phyloP scores from a whole-genome alignment of 1,140 invertebrate genomes.

The Papilio polyxenes region DNA sequence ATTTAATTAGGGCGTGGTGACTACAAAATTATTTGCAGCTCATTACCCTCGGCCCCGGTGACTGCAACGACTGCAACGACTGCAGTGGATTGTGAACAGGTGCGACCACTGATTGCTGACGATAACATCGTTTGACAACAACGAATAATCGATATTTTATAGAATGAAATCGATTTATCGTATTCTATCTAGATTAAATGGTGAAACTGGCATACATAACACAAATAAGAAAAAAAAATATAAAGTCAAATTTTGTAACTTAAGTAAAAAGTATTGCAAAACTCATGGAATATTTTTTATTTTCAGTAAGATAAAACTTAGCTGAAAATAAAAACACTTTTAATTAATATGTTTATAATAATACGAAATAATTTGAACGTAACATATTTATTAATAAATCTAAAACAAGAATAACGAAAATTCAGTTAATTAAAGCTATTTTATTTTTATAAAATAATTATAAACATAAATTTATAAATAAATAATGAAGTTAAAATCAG shows the following conservation, averaged over 20 bases:
- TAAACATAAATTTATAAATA: too few species aligned
- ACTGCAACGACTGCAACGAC: not conserved
- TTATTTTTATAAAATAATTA: too few species aligned
- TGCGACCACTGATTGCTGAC: slow-evolving; percentile 20
- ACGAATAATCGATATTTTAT: slow-evolving; percentile 11
- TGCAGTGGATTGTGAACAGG: slow-evolving; percentile 1
- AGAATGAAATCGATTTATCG: not conserved
- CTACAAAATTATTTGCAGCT: slow-evolving; percentile 19
- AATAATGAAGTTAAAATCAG: slow-evolving; percentile 25
- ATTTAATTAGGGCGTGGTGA: slow-evolving; percentile 22
- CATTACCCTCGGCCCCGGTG: slow-evolving; percentile 7
- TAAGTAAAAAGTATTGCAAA: too few species aligned
- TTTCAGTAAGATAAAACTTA: too few species aligned
- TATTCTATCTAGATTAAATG: not conserved
- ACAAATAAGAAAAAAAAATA: too few species aligned
- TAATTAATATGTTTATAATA: not conserved
- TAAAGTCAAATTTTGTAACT: too few species aligned
- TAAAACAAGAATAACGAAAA: too few species aligned
- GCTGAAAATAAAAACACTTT: too few species aligned
- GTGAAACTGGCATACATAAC: not conserved
- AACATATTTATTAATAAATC: too few species aligned
- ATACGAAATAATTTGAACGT: too few species aligned
- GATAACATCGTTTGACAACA: slow-evolving; percentile 15
- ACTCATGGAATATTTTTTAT: too few species aligned
- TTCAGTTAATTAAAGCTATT: too few species aligned